Conservation (phyloP, 2,888 invertebrate genomes). For the Cybosia mesomella region DNA sequence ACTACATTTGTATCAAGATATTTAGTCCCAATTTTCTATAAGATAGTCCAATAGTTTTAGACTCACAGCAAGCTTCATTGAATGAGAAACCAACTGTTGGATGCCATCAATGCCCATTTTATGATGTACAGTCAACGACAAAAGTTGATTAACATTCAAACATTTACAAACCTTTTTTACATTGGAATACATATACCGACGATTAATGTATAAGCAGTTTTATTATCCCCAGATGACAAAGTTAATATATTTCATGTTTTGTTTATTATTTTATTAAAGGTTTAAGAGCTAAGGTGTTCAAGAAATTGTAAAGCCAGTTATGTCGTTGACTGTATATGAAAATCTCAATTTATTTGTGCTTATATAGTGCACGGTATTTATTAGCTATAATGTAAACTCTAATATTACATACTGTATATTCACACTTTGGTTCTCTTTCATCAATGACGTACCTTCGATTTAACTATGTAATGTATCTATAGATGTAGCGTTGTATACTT, state of each 20-base stretch:
- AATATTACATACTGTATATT: conserved; percentile 15
- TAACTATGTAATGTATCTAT: conserved; percentile 11
- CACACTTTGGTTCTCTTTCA: neutral
- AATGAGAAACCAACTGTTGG: conserved; percentile 20
- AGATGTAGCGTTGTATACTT: conserved; percentile 21
- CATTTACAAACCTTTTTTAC: too few species aligned
- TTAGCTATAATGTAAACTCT: conserved; percentile 20
- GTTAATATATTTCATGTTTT: too few species aligned
- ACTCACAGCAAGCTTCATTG: conserved; percentile 21
- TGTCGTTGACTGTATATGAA: too few species aligned
- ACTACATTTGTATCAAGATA: conserved; percentile 39
- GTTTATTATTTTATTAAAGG: too few species aligned
- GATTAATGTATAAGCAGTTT: too few species aligned
- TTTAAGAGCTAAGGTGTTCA: too few species aligned
- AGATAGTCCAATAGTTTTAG: conserved; percentile 25
- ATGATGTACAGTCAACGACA: too few species aligned
- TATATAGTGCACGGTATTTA: conserved; percentile 22
- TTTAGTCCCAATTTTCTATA: conserved; percentile 48
- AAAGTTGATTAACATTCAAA: too few species aligned
- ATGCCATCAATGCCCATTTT: conserved; percentile 3
- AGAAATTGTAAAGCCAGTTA: too few species aligned
- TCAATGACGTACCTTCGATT: neutral
- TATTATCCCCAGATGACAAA: too few species aligned
- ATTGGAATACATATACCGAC: too few species aligned
- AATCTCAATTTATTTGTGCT: conserved; percentile 13